phyloP scores from a whole-genome alignment of 1,140 invertebrate species.

The Gryon sp. region DNA sequence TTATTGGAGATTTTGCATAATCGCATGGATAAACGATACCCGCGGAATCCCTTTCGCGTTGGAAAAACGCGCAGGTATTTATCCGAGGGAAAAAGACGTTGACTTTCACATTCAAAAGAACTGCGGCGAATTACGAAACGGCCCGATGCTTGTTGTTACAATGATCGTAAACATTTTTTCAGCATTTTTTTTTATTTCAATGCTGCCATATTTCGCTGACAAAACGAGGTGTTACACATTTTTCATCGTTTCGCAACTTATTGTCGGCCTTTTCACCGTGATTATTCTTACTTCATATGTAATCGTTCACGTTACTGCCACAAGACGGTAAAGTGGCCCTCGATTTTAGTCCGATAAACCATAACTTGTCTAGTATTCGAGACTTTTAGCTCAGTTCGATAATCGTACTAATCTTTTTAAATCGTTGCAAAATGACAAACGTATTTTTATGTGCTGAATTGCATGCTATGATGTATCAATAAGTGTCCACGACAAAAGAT shows the following conservation, averaged over 20 bases:
- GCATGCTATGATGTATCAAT: too few relatives aligned
- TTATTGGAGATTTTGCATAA: conserved; percentile 30
- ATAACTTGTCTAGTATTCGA: too few relatives aligned
- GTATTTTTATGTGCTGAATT: too few relatives aligned
- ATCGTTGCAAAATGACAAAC: too few relatives aligned
- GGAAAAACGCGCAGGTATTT: conserved; percentile 20
- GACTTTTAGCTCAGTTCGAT: too few relatives aligned
- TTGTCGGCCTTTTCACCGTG: conserved; percentile 9
- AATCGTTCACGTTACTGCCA: too few relatives aligned
- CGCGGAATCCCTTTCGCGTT: conserved; percentile 13
- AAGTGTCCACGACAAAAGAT: too few relatives aligned
- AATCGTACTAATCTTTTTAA: too few relatives aligned
- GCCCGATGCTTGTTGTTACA: conserved; percentile 31
- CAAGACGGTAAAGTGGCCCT: too few relatives aligned
- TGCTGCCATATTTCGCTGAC: conserved; percentile 20
- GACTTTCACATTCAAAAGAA: conserved; percentile 53
- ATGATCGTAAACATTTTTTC: conserved; percentile 41
- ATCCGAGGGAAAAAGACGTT: conserved; percentile 11
- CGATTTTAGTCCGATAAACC: too few relatives aligned
- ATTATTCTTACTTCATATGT: conserved; percentile 19
- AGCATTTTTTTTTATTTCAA: too few relatives aligned
- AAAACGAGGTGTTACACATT: conserved; percentile 51
- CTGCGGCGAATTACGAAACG: conserved; percentile 30
- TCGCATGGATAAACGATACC: conserved; percentile 18
- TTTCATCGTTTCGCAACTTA: conserved; percentile 36